Evolutionary conservation across 2,113 vertebrate genomes (phyloP).

Genomic region (Zosterops lateralis): DNA sequence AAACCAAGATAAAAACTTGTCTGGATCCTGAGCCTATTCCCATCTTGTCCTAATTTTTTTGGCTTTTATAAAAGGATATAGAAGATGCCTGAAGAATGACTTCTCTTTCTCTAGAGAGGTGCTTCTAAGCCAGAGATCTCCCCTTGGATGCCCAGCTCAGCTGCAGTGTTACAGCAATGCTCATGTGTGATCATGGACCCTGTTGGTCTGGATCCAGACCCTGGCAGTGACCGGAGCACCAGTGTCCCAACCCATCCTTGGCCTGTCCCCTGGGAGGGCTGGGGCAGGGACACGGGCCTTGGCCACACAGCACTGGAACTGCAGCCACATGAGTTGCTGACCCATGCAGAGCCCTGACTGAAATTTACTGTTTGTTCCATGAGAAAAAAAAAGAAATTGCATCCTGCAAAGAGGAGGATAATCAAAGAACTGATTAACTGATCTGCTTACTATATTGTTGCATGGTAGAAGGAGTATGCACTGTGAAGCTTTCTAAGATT

Average conservation of each 20-base stretch:
- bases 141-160: background rate
- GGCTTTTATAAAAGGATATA: background rate
- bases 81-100: background rate
- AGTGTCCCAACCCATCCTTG: background rate
- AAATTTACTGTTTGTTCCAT: background rate
- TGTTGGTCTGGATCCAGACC: background rate
- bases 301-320: too few species aligned
- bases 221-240: rapidly evolving
- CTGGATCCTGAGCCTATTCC: background rate
- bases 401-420: background rate
- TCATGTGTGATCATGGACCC: rapidly evolving
- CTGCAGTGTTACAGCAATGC: background rate
- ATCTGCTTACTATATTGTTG: background rate
- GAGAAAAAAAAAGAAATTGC: background rate
- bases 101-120: background rate
- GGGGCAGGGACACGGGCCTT: background rate
- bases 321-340: rapidly evolving
- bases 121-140: background rate
- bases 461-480: background rate
- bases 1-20: background rate
- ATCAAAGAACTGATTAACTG: background rate
- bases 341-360: background rate
- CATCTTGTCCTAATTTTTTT: background rate
- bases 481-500: background rate
- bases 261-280: background rate